Evolutionary conservation across 2,797 vertebrate species (phyloP).

Genomic region (Chromobotia macracanthus): DNA sequence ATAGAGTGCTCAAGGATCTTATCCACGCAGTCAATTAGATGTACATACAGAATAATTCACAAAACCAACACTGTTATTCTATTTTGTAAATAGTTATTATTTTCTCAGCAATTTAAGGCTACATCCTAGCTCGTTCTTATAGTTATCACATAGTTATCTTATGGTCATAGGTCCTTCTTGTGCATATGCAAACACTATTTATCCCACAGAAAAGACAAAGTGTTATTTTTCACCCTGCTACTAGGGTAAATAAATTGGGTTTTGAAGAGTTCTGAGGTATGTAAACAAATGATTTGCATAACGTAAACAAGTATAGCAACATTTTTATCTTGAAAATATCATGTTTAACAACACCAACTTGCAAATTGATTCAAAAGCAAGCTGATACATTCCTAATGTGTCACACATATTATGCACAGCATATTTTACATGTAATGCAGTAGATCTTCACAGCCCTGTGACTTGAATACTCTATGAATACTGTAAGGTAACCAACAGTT

Average conservation of each 20-base stretch:
- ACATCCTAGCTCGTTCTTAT: background rate
- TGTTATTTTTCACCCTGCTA: background rate
- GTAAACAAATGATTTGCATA: background rate
- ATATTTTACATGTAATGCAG: background rate
- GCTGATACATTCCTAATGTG: background rate
- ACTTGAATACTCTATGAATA: background rate
- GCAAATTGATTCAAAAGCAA: background rate
- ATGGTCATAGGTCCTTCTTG: background rate
- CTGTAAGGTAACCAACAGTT: background rate
- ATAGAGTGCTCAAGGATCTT: slow-evolving; percentile 6
- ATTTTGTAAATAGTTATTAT: background rate
- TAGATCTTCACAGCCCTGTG: background rate
- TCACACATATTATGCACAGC: background rate
- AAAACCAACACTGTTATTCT: background rate
- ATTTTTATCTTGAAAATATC: background rate
- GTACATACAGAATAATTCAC: slow-evolving; percentile 9
- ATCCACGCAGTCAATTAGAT: background rate
- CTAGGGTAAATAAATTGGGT: background rate
- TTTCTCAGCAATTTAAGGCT: background rate
- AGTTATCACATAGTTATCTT: too few relatives aligned
- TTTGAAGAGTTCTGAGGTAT: background rate
- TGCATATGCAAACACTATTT: background rate
- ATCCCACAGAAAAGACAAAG: background rate
- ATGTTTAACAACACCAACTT: background rate
- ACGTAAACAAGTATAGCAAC: background rate